Evolutionary conservation across 2,797 vertebrate genomes (phyloP), one percentile per base, ranked within the genome.

Genomic region (Falco rusticolus): DNA sequence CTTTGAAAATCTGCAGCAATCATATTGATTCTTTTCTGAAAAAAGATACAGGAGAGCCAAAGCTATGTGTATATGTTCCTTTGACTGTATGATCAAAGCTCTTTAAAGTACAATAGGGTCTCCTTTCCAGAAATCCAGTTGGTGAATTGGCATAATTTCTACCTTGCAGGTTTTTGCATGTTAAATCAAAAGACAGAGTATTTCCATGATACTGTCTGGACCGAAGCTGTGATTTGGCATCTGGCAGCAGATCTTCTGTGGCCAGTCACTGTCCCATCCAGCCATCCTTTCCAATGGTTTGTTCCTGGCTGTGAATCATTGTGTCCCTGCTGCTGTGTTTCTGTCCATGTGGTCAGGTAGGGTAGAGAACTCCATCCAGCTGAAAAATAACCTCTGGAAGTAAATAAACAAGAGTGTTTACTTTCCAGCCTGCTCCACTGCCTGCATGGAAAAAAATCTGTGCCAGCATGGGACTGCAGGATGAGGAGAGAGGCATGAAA

Each of bases 41-140:
- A 87, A 70, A 95, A 82, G 60, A 56, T 21, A 51, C 3, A 17
- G 15, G 48, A 74, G 64, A 96, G 65, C 33, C 50, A 94, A 96
- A 89, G 16, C 10, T 45, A 26, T n/a, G 82, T 68, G 47, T 26
- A 39, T 63, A 39, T 63, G 47, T 76, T 87, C 57, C 34, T 95
- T 87, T n/a, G 43, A 80, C 64, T 80, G 10, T 47, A 81, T 65
- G 51, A 64, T 28, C 56, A 77, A 88, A 96, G 54, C 33, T 65
- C 50, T 91, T 70, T 86, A 89, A 96, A 92, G 87, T 77, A 83
- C n/a, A 95, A 84, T 37, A 84, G 84, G 50, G 82, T 12, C 16
- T 96, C 31, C 65, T 70, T 93, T 96, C 28, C 86, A 90, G 72
- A 91, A 89, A 96, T 82, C 54, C 92, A 87, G 92, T 87, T 92